These are phyloP conservation scores for Hystrix cristata DNA, from an alignment of 2,113 vertebrate species.

Conservation along the genomic window DNA sequence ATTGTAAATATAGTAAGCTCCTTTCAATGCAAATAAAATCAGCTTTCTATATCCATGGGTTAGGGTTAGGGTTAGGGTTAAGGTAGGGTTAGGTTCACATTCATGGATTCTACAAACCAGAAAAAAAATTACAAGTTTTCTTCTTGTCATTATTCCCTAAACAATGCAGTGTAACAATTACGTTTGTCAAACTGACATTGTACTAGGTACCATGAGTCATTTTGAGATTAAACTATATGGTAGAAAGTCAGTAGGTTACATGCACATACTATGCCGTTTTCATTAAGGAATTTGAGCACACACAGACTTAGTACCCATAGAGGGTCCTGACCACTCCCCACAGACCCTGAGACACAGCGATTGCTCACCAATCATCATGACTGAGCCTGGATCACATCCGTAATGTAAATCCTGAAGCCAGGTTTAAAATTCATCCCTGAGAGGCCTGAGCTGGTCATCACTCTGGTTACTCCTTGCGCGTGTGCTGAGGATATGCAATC, in stretches of 20 bases:
- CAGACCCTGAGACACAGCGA: neutral
- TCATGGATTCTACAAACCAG: neutral
- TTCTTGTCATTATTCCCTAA: neutral
- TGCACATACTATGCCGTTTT: neutral
- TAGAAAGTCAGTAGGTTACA: neutral
- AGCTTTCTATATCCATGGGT: neutral
- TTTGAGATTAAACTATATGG: neutral
- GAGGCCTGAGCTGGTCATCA: accelerated
- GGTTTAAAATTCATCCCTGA: neutral
- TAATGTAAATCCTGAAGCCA: neutral
- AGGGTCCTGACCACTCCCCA: neutral
- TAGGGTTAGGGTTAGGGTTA: too few relatives aligned
- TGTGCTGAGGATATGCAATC: neutral
- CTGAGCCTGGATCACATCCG: neutral
- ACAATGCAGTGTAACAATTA: neutral
- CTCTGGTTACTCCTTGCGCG: neutral
- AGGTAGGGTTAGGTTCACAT: neutral
- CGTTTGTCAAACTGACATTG: neutral
- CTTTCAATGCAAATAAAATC: neutral
- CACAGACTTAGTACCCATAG: neutral
- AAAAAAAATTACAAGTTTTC: neutral
- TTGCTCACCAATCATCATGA: neutral
- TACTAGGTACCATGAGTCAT: neutral
- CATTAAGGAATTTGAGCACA: neutral
- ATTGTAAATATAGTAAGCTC: neutral